These are phyloP conservation scores for Sialis fuliginosa DNA, from an alignment of 2,888 invertebrate species.

Conservation along the genomic window DNA sequence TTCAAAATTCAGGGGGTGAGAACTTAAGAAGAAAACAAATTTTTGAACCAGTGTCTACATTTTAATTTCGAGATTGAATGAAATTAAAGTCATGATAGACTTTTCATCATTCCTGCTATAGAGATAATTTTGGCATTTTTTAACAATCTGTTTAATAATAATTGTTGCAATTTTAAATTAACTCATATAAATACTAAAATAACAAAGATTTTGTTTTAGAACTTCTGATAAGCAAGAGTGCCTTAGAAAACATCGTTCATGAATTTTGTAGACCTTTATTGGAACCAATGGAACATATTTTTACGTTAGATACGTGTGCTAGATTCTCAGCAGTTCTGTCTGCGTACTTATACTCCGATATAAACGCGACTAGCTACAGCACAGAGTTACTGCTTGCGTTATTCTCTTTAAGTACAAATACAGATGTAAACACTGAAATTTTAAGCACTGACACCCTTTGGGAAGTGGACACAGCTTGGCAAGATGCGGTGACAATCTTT, in stretches of 20 bases:
- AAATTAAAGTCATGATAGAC: too few species aligned
- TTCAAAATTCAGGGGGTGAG: too few species aligned
- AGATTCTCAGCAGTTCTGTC: constrained; percentile 33
- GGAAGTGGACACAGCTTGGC: constrained; percentile 39
- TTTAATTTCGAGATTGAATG: too few species aligned
- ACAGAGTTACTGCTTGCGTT: constrained; percentile 27
- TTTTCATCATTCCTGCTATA: background rate
- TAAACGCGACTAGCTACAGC: constrained; percentile 21
- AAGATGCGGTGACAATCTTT: constrained; percentile 28
- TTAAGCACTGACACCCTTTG: constrained; percentile 30
- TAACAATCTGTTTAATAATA: background rate
- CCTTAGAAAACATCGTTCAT: constrained; percentile 22
- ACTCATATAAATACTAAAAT: too few species aligned
- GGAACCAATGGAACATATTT: constrained; percentile 14
- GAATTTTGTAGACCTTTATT: constrained; percentile 22
- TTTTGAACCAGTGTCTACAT: too few species aligned
- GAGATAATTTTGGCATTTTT: background rate
- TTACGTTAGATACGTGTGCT: constrained; percentile 29
- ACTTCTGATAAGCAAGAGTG: constrained; percentile 23
- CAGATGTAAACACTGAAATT: constrained; percentile 18
- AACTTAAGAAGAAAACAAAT: too few species aligned
- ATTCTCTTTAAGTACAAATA: constrained; percentile 27
- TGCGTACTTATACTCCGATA: constrained; percentile 28
- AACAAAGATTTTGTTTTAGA: constrained; percentile 19
- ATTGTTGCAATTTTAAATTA: background rate